Percentiles rank a stretch among this genome's conserved stretches.
These are phyloP conservation scores for Nowickia ferox DNA, from an alignment of 2,888 invertebrate genomes.

Conservation along the genomic window DNA sequence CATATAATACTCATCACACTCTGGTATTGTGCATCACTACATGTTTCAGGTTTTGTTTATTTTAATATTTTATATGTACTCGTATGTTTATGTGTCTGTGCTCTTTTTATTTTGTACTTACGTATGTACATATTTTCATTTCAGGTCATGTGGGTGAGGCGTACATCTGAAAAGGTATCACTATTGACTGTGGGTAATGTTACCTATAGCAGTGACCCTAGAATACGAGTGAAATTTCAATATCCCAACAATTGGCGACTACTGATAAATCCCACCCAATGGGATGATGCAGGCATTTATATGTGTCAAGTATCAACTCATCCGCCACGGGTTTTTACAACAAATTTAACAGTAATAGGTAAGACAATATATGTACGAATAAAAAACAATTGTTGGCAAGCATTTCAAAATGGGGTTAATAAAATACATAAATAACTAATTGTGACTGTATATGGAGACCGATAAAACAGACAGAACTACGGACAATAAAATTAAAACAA, in stretches of 20 bases:
- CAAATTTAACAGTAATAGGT: constrained; percentile 90
- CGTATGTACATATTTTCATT: constrained; percentile 30
- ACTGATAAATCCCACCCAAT: constrained; percentile 88
- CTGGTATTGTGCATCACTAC: background rate
- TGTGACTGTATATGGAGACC: background rate
- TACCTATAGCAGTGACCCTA: constrained; percentile 86
- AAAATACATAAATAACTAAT: background rate
- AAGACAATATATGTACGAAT: constrained; percentile 80
- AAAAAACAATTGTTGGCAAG: background rate
- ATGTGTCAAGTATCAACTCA: constrained; percentile 93
- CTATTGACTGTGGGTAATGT: constrained; percentile 87
- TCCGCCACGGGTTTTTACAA: constrained; percentile 89
- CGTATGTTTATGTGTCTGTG: background rate
- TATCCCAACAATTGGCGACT: constrained; percentile 89
- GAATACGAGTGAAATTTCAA: constrained; percentile 87
- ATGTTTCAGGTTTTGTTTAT: constrained; percentile 38
- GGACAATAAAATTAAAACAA: constrained; percentile 4
- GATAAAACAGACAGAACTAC: background rate
- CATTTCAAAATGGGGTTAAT: constrained; percentile 15
- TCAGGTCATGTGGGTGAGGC: constrained; percentile 88
- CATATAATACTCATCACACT: background rate
- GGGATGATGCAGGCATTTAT: constrained; percentile 89
- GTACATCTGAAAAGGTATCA: constrained; percentile 86
- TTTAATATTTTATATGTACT: constrained; percentile 6
- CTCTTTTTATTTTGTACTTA: background rate